Conservation (phyloP, 2,797 vertebrate genomes). For the Florisuga fusca region DNA sequence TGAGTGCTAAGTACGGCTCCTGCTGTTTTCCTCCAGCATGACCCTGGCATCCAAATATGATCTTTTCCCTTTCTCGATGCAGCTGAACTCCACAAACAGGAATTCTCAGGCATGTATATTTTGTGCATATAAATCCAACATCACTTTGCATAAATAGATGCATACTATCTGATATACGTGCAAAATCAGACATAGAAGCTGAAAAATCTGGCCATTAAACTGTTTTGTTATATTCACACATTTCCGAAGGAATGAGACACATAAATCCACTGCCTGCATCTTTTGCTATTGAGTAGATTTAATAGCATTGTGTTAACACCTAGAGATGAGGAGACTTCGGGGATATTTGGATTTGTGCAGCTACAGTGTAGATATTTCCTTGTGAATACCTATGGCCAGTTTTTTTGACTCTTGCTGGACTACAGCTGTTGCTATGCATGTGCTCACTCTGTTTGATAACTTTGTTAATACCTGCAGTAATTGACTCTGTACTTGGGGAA, state of each 20-base stretch:
- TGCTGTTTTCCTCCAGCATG: background rate
- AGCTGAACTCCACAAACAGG: background rate
- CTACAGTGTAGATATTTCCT: background rate
- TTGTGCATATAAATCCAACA: conserved; percentile 40
- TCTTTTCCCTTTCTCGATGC: background rate
- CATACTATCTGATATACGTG: conserved; percentile 55
- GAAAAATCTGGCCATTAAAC: conserved; percentile 61
- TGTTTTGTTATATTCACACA: background rate
- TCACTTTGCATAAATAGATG: conserved; percentile 58
- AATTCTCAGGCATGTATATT: conserved; percentile 7
- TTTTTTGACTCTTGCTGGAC: conserved; percentile 46
- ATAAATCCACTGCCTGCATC: conserved; percentile 58
- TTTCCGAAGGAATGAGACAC: conserved; percentile 50
- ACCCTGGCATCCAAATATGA: background rate
- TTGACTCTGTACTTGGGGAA: background rate
- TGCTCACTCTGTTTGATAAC: conserved; percentile 1
- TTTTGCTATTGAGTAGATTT: conserved; percentile 54
- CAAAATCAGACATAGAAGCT: conserved; percentile 53
- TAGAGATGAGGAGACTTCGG: conserved; percentile 32
- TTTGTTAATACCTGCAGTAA: conserved; percentile 43
- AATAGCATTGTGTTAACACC: conserved; percentile 71
- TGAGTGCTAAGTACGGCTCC: background rate
- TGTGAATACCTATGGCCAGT: background rate
- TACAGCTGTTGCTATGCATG: conserved; percentile 34
- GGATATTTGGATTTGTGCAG: background rate